Percentiles rank a stretch among this genome's conserved stretches.
phyloP scores from a whole-genome alignment of 2,888 invertebrate species.

The Limnephilus auricula region DNA sequence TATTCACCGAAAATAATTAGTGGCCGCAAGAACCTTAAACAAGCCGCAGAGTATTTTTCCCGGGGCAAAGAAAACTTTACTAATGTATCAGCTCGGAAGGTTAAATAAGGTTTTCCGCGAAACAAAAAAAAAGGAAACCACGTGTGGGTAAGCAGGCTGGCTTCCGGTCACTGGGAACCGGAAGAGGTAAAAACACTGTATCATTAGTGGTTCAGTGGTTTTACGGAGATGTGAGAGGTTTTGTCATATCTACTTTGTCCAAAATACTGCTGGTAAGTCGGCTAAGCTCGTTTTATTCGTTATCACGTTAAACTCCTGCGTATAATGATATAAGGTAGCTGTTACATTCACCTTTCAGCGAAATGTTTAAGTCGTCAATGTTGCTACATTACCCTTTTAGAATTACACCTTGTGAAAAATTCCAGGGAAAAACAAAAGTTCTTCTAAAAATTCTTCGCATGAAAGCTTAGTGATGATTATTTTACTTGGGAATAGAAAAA shows the following conservation, averaged over 20 bases:
- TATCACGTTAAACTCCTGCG: not conserved
- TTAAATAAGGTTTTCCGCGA: slow-evolving; percentile 24
- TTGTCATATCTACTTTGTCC: slow-evolving; percentile 21
- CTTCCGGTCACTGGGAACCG: slow-evolving; percentile 39
- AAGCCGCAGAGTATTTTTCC: slow-evolving; percentile 22
- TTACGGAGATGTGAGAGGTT: not conserved
- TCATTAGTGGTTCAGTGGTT: slow-evolving; percentile 30
- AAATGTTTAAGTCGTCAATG: not conserved
- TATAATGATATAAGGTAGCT: not conserved
- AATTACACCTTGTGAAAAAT: not conserved
- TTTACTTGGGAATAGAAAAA: not conserved
- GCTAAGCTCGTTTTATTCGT: not conserved
- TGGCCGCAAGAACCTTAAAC: not conserved
- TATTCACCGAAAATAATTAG: slow-evolving; percentile 16
- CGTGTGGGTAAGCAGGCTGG: slow-evolving; percentile 20
- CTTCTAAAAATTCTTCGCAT: too few species aligned
- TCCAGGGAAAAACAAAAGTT: not conserved
- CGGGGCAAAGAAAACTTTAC: slow-evolving; percentile 34
- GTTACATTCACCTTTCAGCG: not conserved
- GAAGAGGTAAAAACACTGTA: slow-evolving; percentile 44
- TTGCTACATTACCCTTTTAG: not conserved
- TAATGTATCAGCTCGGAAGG: slow-evolving; percentile 40
- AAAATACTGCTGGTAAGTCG: not conserved
- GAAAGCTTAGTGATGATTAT: not conserved
- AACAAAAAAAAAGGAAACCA: slow-evolving; percentile 36